These are phyloP conservation scores for Dione juno DNA, from an alignment of 2,888 invertebrate species.

Conservation along the genomic window DNA sequence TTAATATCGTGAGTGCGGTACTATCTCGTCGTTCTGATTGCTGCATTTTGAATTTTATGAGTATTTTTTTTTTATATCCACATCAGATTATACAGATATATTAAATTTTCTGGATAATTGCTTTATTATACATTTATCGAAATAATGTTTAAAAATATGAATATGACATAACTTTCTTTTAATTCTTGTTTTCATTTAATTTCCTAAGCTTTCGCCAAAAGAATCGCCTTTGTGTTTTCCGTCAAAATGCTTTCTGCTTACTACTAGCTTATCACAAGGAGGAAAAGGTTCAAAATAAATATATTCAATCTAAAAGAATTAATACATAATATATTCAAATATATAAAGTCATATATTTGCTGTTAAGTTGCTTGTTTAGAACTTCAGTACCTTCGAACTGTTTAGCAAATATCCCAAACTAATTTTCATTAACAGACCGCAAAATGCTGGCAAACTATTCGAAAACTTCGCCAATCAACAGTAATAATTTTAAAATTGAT, in stretches of 20 bases:
- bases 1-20: background rate
- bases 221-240: background rate
- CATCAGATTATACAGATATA: too few species aligned
- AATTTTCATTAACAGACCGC: constrained; percentile 31
- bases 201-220: too few species aligned
- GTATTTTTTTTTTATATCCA: background rate
- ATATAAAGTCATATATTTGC: background rate
- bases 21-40: background rate
- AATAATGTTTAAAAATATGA: background rate
- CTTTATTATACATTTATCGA: background rate
- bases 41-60: background rate
- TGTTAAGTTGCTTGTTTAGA: background rate
- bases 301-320: background rate
- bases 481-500: constrained; percentile 29
- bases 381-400: constrained; percentile 22
- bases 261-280: background rate
- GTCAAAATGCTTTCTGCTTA: background rate
- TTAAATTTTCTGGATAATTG: too few species aligned
- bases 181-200: background rate
- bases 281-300: background rate
- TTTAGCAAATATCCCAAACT: constrained; percentile 36
- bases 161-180: background rate
- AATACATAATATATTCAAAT: background rate
- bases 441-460: constrained; percentile 11
- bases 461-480: constrained; percentile 34